A percentile compares a stretch with the other conserved stretches of the same genome.
Evolutionary conservation across 2,797 vertebrate species (phyloP).

Genomic region (Rhinoraja longicauda): DNA sequence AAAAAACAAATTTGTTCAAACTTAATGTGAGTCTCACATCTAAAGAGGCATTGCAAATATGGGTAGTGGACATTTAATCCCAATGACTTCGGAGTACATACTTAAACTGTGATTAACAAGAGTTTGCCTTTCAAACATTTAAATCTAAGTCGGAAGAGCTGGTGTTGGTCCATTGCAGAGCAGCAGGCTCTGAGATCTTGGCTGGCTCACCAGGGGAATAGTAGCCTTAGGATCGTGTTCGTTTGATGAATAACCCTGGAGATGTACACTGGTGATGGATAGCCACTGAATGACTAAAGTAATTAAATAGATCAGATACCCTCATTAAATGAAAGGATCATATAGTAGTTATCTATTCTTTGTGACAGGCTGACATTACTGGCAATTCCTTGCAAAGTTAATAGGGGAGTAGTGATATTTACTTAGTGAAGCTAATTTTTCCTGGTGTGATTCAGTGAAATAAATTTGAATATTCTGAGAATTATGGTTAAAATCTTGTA

Average conservation of each 20-base stretch:
- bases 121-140: neutral
- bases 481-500: neutral
- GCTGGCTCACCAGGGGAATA: neutral
- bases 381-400: neutral
- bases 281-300: neutral
- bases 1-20: neutral
- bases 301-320: conserved; percentile 1
- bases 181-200: neutral
- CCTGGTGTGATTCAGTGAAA: neutral
- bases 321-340: neutral
- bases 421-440: neutral
- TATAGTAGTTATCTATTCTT: neutral
- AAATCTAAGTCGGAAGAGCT: neutral
- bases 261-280: neutral
- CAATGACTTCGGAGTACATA: neutral
- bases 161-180: neutral
- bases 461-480: neutral
- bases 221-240: neutral
- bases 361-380: neutral
- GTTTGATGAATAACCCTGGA: neutral
- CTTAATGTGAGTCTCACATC: neutral
- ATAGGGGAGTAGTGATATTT: neutral
- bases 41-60: neutral
- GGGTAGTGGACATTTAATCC: neutral
- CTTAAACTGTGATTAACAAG: neutral